phyloP scores from a whole-genome alignment of 1,140 invertebrate species.

The Euura lappo region DNA sequence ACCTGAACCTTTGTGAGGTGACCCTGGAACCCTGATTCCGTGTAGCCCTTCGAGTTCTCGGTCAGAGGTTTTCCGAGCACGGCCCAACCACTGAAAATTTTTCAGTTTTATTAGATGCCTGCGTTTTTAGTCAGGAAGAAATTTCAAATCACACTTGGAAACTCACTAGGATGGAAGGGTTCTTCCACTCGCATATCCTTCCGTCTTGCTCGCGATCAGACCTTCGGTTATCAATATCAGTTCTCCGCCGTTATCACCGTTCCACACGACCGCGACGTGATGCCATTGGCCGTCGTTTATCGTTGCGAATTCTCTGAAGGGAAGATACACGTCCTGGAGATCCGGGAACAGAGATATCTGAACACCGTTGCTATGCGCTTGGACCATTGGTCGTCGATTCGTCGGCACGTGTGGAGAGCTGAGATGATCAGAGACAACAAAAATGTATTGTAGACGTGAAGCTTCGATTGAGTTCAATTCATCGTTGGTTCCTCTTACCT shows the following conservation, averaged over 20 bases:
- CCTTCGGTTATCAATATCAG: slow-evolving; percentile 91
- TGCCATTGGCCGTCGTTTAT: slow-evolving; percentile 98
- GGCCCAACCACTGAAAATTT: slow-evolving; percentile 79
- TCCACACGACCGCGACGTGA: slow-evolving; percentile 93
- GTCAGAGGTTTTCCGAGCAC: slow-evolving; percentile 88
- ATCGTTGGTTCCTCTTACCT: slow-evolving; percentile 61
- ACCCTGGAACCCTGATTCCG: slow-evolving; percentile 91
- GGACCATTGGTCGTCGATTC: slow-evolving; percentile 80
- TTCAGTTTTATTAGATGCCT: slow-evolving; percentile 10
- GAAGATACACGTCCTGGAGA: slow-evolving; percentile 87
- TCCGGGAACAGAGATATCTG: slow-evolving; percentile 89
- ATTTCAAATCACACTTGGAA: slow-evolving; percentile 13
- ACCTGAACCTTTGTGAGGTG: slow-evolving; percentile 93
- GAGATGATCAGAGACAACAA: slow-evolving; percentile 35
- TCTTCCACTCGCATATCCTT: slow-evolving; percentile 82
- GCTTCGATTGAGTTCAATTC: slow-evolving; percentile 12
- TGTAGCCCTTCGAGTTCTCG: slow-evolving; percentile 76
- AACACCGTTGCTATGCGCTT: slow-evolving; percentile 89
- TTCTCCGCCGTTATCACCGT: slow-evolving; percentile 82
- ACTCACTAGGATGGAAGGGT: slow-evolving; percentile 81
- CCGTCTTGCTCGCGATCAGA: slow-evolving; percentile 87
- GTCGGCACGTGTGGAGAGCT: slow-evolving; percentile 80
- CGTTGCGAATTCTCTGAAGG: slow-evolving; percentile 89
- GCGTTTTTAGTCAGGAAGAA: background rate
- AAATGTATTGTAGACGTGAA: slow-evolving; percentile 13